Percentiles rank a stretch among this genome's conserved stretches.
These are phyloP conservation scores for Terrapene triunguis DNA, from an alignment of 2,113 vertebrate genomes.

Conservation along the genomic window DNA sequence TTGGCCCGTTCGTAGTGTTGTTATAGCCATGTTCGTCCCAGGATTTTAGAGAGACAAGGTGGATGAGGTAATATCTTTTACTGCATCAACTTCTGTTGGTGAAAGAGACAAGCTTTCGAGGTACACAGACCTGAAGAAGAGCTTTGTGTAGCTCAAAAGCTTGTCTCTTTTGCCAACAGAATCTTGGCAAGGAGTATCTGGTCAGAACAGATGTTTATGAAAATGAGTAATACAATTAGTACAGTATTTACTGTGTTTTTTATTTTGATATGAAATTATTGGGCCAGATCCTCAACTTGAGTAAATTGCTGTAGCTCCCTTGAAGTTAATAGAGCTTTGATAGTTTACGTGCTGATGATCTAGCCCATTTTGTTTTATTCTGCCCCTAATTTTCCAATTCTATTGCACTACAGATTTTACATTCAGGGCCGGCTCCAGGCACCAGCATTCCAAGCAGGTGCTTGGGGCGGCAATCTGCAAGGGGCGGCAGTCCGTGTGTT, in stretches of 20 bases:
- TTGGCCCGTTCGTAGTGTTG: neutral
- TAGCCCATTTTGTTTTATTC: neutral
- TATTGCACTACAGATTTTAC: neutral
- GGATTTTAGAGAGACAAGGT: neutral
- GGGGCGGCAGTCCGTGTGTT: too few relatives aligned
- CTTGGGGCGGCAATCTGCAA: too few relatives aligned
- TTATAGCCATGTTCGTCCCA: neutral
- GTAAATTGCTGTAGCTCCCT: neutral
- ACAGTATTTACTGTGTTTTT: neutral
- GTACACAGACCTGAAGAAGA: neutral
- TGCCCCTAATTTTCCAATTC: neutral
- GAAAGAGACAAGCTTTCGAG: neutral
- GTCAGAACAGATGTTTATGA: neutral
- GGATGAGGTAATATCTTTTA: neutral
- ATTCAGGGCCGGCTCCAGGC: neutral
- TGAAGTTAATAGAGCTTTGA: neutral
- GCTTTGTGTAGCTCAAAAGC: neutral
- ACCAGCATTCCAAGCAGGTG: too few relatives aligned
- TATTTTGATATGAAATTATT: neutral
- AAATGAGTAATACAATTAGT: neutral
- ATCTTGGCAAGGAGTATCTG: neutral
- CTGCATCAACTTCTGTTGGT: neutral
- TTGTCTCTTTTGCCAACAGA: neutral
- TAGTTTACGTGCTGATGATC: neutral
- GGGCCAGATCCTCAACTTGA: neutral